phyloP scores from a whole-genome alignment of 2,797 vertebrate genomes.

The Halcyon leucocephala region DNA sequence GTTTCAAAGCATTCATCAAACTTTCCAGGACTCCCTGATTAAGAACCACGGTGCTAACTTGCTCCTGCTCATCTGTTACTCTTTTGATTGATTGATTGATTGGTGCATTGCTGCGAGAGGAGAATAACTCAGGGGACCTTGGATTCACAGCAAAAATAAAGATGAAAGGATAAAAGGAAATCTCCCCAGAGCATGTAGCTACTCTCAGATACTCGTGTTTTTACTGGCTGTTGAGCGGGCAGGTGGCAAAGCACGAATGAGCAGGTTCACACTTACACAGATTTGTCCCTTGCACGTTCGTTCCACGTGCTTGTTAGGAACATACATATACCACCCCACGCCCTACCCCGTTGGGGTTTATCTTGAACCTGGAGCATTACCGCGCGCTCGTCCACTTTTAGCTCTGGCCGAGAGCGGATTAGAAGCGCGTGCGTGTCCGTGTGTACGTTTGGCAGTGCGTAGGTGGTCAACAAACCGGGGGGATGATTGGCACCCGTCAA shows the following conservation, averaged over 20 bases:
- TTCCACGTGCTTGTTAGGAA: background rate
- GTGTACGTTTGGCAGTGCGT: background rate
- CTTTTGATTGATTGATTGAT: background rate
- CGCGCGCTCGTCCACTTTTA: background rate
- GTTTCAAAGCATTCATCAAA: background rate
- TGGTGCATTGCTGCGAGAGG: background rate
- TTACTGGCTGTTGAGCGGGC: background rate
- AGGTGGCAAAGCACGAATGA: background rate
- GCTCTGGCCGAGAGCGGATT: background rate
- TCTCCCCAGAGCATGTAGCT: background rate
- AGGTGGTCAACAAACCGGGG: slow-evolving; percentile 8
- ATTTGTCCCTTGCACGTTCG: background rate
- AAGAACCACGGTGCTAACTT: background rate
- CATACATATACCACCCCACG: background rate
- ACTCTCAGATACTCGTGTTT: background rate
- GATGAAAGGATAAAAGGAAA: background rate
- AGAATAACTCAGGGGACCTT: background rate
- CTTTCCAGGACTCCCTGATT: background rate
- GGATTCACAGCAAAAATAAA: background rate
- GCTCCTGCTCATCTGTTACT: background rate
- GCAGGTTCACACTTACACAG: background rate
- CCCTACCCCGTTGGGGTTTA: background rate
- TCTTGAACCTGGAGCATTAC: slow-evolving; percentile 2
- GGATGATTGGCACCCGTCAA: slow-evolving; percentile 16
- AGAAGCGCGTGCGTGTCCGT: background rate